Percentiles rank a stretch among this genome's conserved stretches.
phyloP scores from a whole-genome alignment of 2,797 vertebrate species.

The Glossophaga mutica region DNA sequence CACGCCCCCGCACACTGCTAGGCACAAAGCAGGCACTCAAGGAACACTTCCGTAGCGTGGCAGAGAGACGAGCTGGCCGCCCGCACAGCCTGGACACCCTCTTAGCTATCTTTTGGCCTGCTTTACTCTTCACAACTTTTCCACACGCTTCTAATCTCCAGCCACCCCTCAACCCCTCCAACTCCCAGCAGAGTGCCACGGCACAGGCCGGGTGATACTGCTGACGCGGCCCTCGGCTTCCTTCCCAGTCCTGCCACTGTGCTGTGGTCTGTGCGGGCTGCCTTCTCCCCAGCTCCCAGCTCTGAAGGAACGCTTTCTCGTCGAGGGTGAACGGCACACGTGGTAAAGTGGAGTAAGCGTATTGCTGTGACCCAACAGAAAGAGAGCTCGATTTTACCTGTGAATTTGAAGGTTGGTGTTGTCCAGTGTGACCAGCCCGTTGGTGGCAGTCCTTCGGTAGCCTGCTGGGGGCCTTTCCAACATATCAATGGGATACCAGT shows the following conservation, averaged over 20 bases:
- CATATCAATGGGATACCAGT: conserved; percentile 99
- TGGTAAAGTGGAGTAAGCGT: neutral
- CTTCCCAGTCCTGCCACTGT: neutral
- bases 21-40: neutral
- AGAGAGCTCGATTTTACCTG: conserved; percentile 83
- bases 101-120: neutral
- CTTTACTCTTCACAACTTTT: neutral
- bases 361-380: neutral
- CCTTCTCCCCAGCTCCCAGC: neutral
- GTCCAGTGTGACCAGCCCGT: conserved; percentile 94
- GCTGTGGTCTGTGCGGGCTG: neutral
- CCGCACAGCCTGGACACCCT: neutral
- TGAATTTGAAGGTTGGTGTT: conserved; percentile 99
- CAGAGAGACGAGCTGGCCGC: neutral
- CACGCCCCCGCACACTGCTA: neutral
- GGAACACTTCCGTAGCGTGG: neutral
- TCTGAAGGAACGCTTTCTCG: neutral
- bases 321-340: neutral
- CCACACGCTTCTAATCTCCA: neutral
- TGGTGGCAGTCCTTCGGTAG: conserved; percentile 95
- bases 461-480: conserved; percentile 95
- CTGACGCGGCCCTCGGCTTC: neutral
- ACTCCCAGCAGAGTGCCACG: neutral
- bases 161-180: neutral
- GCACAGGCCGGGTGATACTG: neutral